These are phyloP conservation scores for Drosophila tani DNA, from an alignment of 1,140 invertebrate genomes.

Conservation along the genomic window DNA sequence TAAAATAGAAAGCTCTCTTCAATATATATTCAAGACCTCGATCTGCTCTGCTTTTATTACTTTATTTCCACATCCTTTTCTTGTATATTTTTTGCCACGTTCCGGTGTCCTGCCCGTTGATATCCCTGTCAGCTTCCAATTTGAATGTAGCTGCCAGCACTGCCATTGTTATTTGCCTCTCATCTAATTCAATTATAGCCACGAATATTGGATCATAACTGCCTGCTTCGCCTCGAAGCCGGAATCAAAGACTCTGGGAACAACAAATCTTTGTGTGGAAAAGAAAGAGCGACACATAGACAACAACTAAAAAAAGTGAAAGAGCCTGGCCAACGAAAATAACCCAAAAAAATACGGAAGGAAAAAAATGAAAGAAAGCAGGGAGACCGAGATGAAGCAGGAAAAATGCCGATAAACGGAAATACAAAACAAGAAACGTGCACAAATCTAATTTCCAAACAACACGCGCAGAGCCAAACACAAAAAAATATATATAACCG, in stretches of 20 bases:
- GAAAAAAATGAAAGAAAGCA: conserved; percentile 6
- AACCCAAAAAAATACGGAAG: conserved; percentile 6
- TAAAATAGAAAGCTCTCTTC: background rate
- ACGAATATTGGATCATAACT: conserved; percentile 58
- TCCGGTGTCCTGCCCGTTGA: background rate
- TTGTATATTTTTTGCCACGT: background rate
- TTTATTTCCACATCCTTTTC: conserved; percentile 2
- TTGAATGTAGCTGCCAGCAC: conserved; percentile 44
- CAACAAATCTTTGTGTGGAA: conserved; percentile 48
- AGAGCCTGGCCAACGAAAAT: conserved; percentile 29
- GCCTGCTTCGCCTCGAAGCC: conserved; percentile 2
- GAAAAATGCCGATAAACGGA: conserved; percentile 77
- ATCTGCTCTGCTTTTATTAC: background rate
- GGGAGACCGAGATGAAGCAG: conserved; percentile 29
- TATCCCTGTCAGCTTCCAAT: conserved; percentile 38
- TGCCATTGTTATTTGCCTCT: conserved; percentile 39
- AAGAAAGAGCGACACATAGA: conserved; percentile 38
- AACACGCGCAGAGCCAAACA: conserved; percentile 64
- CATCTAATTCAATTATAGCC: conserved; percentile 56
- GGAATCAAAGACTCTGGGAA: conserved; percentile 44
- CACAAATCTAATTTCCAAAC: conserved; percentile 82
- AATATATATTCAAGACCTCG: background rate
- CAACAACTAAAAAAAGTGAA: conserved; percentile 7
- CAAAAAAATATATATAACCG: conserved; percentile 17
- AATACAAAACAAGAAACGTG: conserved; percentile 83